Base-by-base conservation (phyloP, 2,113 vertebrate genomes). In the Sinocyclocheilus anshuiensis region DNA sequence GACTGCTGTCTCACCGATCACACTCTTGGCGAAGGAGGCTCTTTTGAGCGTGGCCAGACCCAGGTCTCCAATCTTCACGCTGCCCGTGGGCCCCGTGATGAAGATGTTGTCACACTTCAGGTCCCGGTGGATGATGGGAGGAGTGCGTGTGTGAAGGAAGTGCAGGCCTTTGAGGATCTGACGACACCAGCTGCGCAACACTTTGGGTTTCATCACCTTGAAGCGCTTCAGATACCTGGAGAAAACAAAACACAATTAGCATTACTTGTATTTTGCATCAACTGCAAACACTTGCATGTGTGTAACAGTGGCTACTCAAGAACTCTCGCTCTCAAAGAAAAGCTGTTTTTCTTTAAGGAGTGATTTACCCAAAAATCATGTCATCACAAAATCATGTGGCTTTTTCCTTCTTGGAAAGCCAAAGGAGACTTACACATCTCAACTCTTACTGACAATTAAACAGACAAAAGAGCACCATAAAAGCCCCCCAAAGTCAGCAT, bases 61-160 rank as follows among this genome's bases (percentile, higher is more conserved):
- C 90, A 99, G 93, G 86, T 99, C 98, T 20, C 98, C 98, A 1
- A 99, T 99, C 93, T 99, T 99, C 85, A 99, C 98, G 6, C 97
- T 99, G 89, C 98, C 98, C 0, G 98, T 98, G 67, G 98, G 98
- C 84, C 98, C 98, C 0, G 98, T 99, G 93, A 99, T 99, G 92
- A 99, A 99, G 94, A 99, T 99, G 94, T 99, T 99, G 93, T 99
- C 98, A 76, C 98, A 99, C 93, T 99, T 99, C 77, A 99, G 96
- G 93, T 99, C 98, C 85, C 98, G 94, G 94, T 99, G 98, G 93
- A 99, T 99, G 92, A 99, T 99, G 29, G 98, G 98, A 29, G 98
- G 97, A 3, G 97, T 95, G 91, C 98, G 95, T 0, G 98, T 99
- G 90, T 99, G 98, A 50, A 99, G 95, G 91, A 99, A 99, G 88